Base-by-base conservation (phyloP, 2,888 invertebrate genomes). In the Acanthopleura granulata region DNA sequence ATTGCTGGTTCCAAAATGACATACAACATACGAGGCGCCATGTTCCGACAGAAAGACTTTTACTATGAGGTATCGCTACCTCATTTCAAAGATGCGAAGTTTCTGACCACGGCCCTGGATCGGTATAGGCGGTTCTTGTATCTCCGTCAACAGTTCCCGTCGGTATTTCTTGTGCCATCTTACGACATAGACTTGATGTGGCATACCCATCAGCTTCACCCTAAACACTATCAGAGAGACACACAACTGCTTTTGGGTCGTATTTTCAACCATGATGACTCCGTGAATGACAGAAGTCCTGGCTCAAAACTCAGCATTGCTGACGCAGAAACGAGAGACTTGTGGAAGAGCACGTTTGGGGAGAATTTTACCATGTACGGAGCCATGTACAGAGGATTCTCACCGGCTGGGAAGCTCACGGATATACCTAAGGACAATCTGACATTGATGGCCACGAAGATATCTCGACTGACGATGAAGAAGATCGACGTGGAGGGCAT, bases 1-100 rank as follows among this genome's bases (percentile, higher is more conserved):
- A 27, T 27, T 6, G 40, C 4, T 29, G n/a, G 16, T 40, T 78
- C 81, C 16, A 81, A 83, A 75, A 74, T 85, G 81, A 66, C 80
- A 30, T 91, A 91, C 76, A 87, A 91, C 79, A 84, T 91, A 49
- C 83, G 83, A n/a, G 83, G 78, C 12, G 90, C 91, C 15, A 86
- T 87, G 0, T 84, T 85, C 50, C 76, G 91, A 22, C 91, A 91
- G 80, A 79, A 88, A 29, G 88, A 88, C 75, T 91, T 91, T 81
- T 91, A 88, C 77, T 91, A 91, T 82, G 84, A 91, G 84, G 89
- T 91, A 16, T 91, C 90, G 0, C 81, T 91, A 51, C 91, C 91
- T 15, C 91, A 91, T 79, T 91, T 87, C 81, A 85, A 86, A 11
- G 87, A 89, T n/a, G 81, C 83, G 15, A 85, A 85, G 76, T 91